phyloP scores from a whole-genome alignment of 2,888 invertebrate species.

The Epirrhoe tristata region DNA sequence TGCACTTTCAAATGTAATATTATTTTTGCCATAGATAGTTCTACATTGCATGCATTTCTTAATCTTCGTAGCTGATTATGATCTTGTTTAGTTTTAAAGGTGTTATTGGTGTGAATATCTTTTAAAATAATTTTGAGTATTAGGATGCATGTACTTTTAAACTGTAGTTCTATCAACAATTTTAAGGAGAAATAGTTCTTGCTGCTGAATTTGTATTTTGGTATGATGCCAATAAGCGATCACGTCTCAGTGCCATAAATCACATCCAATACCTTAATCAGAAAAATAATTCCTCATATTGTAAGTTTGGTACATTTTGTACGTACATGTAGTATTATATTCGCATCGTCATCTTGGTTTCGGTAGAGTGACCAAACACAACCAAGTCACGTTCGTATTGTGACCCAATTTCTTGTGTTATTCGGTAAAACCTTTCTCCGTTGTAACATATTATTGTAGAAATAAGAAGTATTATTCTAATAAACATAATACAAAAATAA shows the following conservation, averaged over 20 bases:
- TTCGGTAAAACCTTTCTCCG: slow-evolving; percentile 26
- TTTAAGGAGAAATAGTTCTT: neutral
- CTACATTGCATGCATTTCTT: too few relatives aligned
- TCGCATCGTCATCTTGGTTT: slow-evolving; percentile 40
- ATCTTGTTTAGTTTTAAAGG: too few relatives aligned
- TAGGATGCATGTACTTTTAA: too few relatives aligned
- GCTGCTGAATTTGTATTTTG: neutral
- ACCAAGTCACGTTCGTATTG: slow-evolving; percentile 38
- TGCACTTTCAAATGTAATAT: too few relatives aligned
- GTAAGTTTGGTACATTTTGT: neutral
- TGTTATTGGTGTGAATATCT: too few relatives aligned
- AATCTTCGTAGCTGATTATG: too few relatives aligned
- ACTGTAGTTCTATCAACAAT: too few relatives aligned
- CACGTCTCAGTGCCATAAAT: neutral
- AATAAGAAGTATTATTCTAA: slow-evolving; percentile 5
- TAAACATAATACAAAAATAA: slow-evolving; percentile 1
- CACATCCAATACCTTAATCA: neutral
- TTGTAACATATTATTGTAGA: slow-evolving; percentile 13
- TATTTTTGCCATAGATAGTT: too few relatives aligned
- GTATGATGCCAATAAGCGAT: neutral
- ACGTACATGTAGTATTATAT: slow-evolving; percentile 32
- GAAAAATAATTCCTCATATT: neutral
- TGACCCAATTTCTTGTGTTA: slow-evolving; percentile 52
- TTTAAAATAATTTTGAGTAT: too few relatives aligned
- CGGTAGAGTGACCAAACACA: slow-evolving; percentile 49